Conservation (phyloP, 2,888 invertebrate genomes). For the Minunthozetes semirufus region DNA sequence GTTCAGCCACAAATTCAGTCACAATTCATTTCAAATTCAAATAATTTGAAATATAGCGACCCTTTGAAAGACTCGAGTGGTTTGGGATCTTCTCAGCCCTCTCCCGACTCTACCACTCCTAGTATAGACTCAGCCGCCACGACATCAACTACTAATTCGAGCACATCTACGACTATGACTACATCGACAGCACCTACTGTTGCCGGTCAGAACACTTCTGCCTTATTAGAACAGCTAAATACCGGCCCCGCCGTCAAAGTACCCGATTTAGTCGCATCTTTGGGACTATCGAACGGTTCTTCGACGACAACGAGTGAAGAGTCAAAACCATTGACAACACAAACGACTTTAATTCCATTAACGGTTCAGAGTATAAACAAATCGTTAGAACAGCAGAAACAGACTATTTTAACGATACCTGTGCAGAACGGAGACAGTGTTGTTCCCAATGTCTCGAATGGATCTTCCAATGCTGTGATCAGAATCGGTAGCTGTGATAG, state of each 20-base stretch:
- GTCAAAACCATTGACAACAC: constrained; percentile 30
- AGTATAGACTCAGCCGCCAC: constrained; percentile 37
- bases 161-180: constrained; percentile 4
- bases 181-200: neutral
- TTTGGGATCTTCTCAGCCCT: constrained; percentile 38
- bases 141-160: constrained; percentile 29
- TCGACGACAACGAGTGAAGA: neutral
- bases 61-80: constrained; percentile 36
- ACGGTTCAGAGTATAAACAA: constrained; percentile 41
- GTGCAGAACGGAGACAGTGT: constrained; percentile 12
- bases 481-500: constrained; percentile 29
- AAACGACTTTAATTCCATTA: constrained; percentile 40
- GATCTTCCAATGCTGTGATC: constrained; percentile 26
- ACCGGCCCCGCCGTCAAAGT: constrained; percentile 41
- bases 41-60: constrained; percentile 27
- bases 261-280: constrained; percentile 31
- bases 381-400: constrained; percentile 27
- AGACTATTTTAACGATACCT: constrained; percentile 33
- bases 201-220: constrained; percentile 38
- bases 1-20: constrained; percentile 17
- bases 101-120: constrained; percentile 39
- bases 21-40: constrained; percentile 19
- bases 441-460: constrained; percentile 16
- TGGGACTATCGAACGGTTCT: neutral
- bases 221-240: constrained; percentile 42